Percentiles rank a stretch among this genome's conserved stretches.
Conservation (phyloP, 2,888 invertebrate genomes). For the Lathronympha strigana region DNA sequence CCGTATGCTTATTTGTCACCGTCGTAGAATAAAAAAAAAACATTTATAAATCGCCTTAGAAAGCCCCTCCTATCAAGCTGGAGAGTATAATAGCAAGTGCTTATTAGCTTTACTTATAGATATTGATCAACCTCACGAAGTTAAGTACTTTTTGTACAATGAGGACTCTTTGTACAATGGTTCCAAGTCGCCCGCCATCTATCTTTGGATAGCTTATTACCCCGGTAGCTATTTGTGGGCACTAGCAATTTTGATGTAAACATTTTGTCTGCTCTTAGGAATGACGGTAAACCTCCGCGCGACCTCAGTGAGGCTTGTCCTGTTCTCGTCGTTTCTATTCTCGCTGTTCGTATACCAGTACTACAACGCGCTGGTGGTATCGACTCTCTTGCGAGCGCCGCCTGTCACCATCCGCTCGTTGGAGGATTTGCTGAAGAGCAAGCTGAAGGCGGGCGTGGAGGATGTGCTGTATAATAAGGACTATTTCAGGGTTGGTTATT, state of each 20-base stretch:
- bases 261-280: slow-evolving; percentile 58
- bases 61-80: no score
- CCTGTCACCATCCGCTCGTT: slow-evolving; percentile 85
- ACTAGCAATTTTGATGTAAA: not conserved
- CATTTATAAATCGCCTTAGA: no score
- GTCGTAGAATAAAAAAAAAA: no score
- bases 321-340: slow-evolving; percentile 82
- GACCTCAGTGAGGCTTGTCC: slow-evolving; percentile 80
- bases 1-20: no score
- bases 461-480: slow-evolving; percentile 86
- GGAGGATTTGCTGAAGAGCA: slow-evolving; percentile 83
- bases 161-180: no score
- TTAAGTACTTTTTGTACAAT: no score
- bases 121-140: no score
- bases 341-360: slow-evolving; percentile 87
- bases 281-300: slow-evolving; percentile 67
- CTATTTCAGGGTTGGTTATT: slow-evolving; percentile 84
- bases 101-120: no score
- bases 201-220: no score
- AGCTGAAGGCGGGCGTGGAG: slow-evolving; percentile 85
- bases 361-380: slow-evolving; percentile 88
- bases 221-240: no score
- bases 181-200: no score
- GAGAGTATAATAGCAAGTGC: no score
- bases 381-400: slow-evolving; percentile 85